Evolutionary conservation across 1,140 invertebrate genomes (phyloP).

Genomic region (Aphelinus atriplicis): DNA sequence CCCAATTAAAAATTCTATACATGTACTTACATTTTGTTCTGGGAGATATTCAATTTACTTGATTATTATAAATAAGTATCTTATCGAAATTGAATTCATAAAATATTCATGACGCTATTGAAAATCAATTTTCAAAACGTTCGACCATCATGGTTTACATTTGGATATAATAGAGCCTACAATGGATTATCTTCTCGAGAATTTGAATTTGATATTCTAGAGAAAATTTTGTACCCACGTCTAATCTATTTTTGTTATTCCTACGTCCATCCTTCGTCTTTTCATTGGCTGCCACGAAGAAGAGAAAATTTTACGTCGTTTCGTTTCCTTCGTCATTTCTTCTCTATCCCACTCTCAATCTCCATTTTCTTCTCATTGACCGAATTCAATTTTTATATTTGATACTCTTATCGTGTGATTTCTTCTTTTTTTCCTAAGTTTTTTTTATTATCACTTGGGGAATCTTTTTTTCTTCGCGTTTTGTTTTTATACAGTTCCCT

Average conservation of each 20-base stretch:
- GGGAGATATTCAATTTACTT: no score
- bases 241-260: conserved; percentile 31
- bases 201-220: not conserved
- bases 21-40: no score
- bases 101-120: not conserved
- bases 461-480: conserved; percentile 20
- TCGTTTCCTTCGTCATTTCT: conserved; percentile 25
- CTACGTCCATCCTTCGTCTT: conserved; percentile 5
- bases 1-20: no score
- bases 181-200: no score
- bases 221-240: conserved; percentile 10
- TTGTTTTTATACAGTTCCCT: conserved; percentile 14
- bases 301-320: conserved; percentile 32
- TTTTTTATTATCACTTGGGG: conserved; percentile 1
- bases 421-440: not conserved
- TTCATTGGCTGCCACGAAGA: conserved; percentile 10
- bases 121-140: no score
- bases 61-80: no score
- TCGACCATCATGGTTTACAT: no score
- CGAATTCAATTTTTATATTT: conserved; percentile 34
- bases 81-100: not conserved
- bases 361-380: conserved; percentile 33
- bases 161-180: no score
- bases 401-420: conserved; percentile 4
- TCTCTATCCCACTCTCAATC: conserved; percentile 3